Base-by-base conservation (phyloP, 2,888 invertebrate species). In the Napeogenes inachia region DNA sequence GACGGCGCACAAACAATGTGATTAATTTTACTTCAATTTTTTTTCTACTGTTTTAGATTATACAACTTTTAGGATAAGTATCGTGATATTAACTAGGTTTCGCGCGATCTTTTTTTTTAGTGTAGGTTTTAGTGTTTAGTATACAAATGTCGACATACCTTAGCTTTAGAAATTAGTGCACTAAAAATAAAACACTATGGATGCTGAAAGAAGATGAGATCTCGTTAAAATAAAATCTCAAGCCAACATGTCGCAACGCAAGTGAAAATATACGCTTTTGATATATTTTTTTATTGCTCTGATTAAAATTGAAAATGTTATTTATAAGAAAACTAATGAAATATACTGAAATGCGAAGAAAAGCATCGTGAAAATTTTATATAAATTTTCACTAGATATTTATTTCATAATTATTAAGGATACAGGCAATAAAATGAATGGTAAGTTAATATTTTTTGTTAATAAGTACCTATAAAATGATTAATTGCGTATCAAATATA, bases 1-100 rank as follows among this genome's bases (percentile, higher is more conserved):
- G 80, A 89, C 84, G 81, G 90, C 90, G 90, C 90, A 90, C 90
- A 90, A 90, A 89, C 83, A 85, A 90, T 89, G 90, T 90, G 89
- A 90, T 89, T 87, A 85, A 87, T 85, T 88, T 87, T 83, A 82
- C 79, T 79, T 79, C 68, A 75, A 78, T 80, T 87, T 42, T 78
- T 87, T 80, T 89, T 89, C 83, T 87, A 89, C 83, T 77, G 76
- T 87, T 87, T 89, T 87, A 84, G 75, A 86, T 81, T 89, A 86
- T 89, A 89, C 89, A 89, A 82, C 77, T 78, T 85, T 81, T 89
- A 88, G 88, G 81, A 82, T 87, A 84, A 87, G 82, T 73, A 77
- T 79, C 76, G 88, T 89, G 83, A 84, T 87, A 87, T 84, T 85
- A 79, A 74, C 78, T 87, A 83, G 77, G 77, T 79, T 78, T 82